phyloP scores from a whole-genome alignment of 2,797 vertebrate species.

The Tapirus indicus region DNA sequence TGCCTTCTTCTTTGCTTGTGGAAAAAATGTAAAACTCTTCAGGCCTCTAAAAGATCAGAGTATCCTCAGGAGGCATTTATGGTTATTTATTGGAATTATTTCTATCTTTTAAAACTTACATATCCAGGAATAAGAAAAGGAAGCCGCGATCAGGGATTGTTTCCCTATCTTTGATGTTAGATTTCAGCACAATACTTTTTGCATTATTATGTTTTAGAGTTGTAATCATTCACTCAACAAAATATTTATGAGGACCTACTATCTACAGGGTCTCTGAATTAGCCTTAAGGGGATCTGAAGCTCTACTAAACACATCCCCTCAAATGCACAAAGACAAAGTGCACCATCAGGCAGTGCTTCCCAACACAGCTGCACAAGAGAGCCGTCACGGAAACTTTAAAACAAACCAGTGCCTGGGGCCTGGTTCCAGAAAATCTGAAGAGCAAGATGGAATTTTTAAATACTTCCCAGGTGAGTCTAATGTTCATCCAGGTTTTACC shows the following conservation, averaged over 20 bases:
- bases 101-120: background rate
- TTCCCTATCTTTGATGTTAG: background rate
- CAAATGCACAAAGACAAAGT: background rate
- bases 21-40: conserved; percentile 16
- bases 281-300: background rate
- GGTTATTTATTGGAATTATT: background rate
- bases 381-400: background rate
- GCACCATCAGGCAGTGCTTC: background rate
- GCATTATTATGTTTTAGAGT: background rate
- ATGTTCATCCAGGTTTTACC: background rate
- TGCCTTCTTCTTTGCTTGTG: background rate
- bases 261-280: background rate
- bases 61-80: background rate
- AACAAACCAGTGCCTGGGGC: background rate
- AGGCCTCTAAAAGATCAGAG: background rate
- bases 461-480: background rate
- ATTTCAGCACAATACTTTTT: background rate
- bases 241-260: background rate
- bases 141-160: background rate
- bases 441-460: background rate
- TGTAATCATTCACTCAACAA: background rate
- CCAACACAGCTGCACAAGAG: background rate
- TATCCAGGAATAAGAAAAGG: background rate
- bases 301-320: background rate
- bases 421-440: conserved; percentile 4